Base-by-base conservation (phyloP, 1,140 invertebrate species). In the Microplitis mediator region DNA sequence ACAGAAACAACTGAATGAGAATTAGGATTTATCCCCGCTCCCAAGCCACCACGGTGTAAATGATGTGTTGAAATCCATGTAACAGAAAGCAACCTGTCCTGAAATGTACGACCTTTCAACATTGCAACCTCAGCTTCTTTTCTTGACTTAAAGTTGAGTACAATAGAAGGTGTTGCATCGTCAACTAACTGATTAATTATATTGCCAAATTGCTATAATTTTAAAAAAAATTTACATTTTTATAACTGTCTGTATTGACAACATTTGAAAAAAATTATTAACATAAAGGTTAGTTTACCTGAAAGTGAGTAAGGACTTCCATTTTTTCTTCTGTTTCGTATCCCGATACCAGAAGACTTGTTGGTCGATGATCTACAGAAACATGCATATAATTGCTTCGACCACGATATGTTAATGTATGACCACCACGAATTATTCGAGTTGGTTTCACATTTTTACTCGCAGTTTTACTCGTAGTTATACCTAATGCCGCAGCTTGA, bases 311-410 rank as follows among this genome's bases (percentile, higher is more conserved):
- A 73, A 93, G 79, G 68, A 94, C 89, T 70, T 91, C 91, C 23
- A 90, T 88, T 77, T 92, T 90, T 74, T 94, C 93, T 71, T 93
- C 91, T 58, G 86, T 86, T 82, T 93, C 91, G 81, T 93, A 94
- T 11, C 94, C 94, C 36, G 93, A 93, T 9, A 96, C 90, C 74
- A 94, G 88, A 60, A 96, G 85, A 79, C 93, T 92, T 1, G 92
- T 93, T 11, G 95, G 94, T 73, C 95, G 86, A 78, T 95, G 92
- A 87, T 96, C 95, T 8, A 96, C 90, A 1, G 90, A 90, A 39
- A 91, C 89, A 82, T 90, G 92, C 34, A 87, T 84, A 74, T 88
- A 90, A 71, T 76, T 84, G 4, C 80, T 84, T 11, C 86, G 81
- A 39, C 83, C 84, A 66, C 85, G 82, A 66, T 82, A 86, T 3